Conservation (phyloP, 2,113 vertebrate species). For the Hyperopisus bebe region DNA sequence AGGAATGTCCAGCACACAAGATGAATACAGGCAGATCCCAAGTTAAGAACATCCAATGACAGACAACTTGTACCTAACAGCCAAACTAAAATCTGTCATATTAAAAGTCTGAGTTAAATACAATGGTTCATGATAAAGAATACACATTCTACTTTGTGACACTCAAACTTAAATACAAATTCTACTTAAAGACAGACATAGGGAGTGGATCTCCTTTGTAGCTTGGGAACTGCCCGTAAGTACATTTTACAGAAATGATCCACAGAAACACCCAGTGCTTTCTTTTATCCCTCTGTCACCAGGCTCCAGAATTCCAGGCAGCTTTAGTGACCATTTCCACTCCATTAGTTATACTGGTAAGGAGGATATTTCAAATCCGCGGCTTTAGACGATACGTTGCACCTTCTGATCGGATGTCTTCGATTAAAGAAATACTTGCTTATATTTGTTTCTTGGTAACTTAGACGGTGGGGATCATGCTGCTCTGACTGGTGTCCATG, state of each 20-base stretch:
- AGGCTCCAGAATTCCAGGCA: constrained; percentile 7
- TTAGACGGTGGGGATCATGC: constrained; percentile 19
- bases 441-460: not conserved
- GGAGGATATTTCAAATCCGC: not conserved
- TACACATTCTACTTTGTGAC: too few relatives aligned
- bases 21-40: not conserved
- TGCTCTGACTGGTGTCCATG: not conserved
- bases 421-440: not conserved
- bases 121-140: not conserved
- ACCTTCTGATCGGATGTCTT: not conserved
- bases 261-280: not conserved
- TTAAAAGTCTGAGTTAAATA: not conserved
- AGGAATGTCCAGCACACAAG: not conserved
- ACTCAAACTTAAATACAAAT: not conserved
- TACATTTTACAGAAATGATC: not conserved
- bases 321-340: constrained; percentile 10
- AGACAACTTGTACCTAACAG: not conserved
- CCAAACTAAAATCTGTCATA: not conserved
- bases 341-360: constrained; percentile 30
- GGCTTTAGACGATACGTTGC: not conserved
- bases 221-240: not conserved
- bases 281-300: not conserved
- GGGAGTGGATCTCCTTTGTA: not conserved
- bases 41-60: not conserved
- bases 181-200: not conserved